Evolutionary conservation across 2,888 invertebrate species (phyloP).

Genomic region (Nymphalis polychloros): DNA sequence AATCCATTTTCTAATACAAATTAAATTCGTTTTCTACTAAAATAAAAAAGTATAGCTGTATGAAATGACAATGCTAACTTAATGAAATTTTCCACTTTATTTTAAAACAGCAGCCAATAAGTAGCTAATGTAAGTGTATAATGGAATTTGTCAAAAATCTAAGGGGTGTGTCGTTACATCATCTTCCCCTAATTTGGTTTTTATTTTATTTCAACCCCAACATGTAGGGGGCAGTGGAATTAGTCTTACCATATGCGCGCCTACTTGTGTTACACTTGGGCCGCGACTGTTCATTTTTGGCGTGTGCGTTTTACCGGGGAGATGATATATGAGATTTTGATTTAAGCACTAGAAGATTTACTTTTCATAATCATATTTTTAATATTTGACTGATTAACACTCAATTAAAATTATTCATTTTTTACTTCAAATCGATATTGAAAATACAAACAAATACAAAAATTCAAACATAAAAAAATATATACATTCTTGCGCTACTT

Average conservation of each 20-base stretch:
- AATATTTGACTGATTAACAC: too few relatives aligned
- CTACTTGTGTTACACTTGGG: constrained; percentile 76
- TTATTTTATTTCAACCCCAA: constrained; percentile 75
- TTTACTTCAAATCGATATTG: too few relatives aligned
- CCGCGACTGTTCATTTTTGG: constrained; percentile 69
- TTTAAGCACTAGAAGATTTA: too few relatives aligned
- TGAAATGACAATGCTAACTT: not conserved
- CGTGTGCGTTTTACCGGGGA: constrained; percentile 45
- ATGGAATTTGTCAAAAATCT: constrained; percentile 81
- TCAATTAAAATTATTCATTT: too few relatives aligned
- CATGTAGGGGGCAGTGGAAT: constrained; percentile 67
- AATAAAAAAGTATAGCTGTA: not conserved
- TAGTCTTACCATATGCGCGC: constrained; percentile 80
- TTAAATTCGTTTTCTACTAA: not conserved
- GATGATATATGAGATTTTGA: not conserved
- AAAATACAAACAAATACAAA: too few relatives aligned
- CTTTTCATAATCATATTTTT: too few relatives aligned
- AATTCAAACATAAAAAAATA: too few relatives aligned
- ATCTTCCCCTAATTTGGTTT: constrained; percentile 78
- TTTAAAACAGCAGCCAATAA: constrained; percentile 53
- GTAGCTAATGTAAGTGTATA: constrained; percentile 71
- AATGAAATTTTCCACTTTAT: constrained; percentile 16
- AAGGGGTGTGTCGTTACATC: constrained; percentile 79
- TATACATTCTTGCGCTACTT: too few relatives aligned
- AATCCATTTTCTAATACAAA: not conserved